phyloP scores from a whole-genome alignment of 2,113 vertebrate species.

The Psilopsiagon aymara region DNA sequence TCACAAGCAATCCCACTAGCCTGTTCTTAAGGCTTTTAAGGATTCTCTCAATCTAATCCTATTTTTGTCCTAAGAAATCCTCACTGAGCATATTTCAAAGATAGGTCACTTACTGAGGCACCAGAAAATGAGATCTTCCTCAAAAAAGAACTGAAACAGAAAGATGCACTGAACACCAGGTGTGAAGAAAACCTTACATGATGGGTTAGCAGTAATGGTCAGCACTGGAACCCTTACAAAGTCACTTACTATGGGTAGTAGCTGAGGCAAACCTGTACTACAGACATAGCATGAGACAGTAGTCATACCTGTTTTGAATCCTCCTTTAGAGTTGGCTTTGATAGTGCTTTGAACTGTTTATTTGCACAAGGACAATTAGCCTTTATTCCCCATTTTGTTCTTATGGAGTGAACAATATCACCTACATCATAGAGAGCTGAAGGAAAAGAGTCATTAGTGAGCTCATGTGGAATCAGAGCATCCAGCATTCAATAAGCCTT shows the following conservation, averaged over 20 bases:
- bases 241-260: accelerated
- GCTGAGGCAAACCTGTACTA: neutral
- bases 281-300: neutral
- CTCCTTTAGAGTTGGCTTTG: conserved; percentile 79
- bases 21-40: neutral
- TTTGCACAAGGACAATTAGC: conserved; percentile 83
- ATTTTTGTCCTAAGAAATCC: neutral
- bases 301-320: conserved; percentile 78
- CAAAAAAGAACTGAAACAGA: neutral
- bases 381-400: conserved; percentile 84
- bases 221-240: neutral
- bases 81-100: neutral
- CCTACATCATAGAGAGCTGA: conserved; percentile 85
- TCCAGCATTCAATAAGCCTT: neutral
- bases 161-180: neutral
- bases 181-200: neutral
- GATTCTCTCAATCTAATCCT: neutral
- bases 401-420: conserved; percentile 81
- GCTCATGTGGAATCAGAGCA: neutral
- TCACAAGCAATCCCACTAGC: neutral
- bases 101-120: neutral
- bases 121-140: neutral
- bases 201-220: neutral
- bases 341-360: conserved; percentile 76
- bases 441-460: conserved; percentile 2